Conservation (phyloP, 2,888 invertebrate species). For the Ceriagrion tenellum region DNA sequence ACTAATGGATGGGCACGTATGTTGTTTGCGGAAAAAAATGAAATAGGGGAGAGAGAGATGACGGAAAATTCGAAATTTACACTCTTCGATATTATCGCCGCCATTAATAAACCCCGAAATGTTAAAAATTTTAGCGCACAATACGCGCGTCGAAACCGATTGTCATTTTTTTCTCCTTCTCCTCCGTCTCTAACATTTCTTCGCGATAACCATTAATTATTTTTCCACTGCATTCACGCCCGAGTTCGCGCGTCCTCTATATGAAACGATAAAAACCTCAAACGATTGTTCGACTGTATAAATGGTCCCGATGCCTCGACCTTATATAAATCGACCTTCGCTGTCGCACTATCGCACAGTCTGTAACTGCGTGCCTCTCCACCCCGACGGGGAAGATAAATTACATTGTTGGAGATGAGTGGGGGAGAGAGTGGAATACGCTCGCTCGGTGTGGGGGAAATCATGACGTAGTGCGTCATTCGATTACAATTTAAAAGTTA, state of each 20-base stretch:
- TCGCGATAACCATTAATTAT: conserved; percentile 10
- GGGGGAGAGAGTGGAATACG: neutral
- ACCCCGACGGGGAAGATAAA: conserved; percentile 43
- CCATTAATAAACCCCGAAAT: conserved; percentile 30
- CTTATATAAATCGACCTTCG: conserved; percentile 58
- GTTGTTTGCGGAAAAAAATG: neutral
- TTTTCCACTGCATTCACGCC: neutral
- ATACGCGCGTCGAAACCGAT: neutral
- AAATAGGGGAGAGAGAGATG: no score
- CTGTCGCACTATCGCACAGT: conserved; percentile 4
- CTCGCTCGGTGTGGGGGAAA: neutral
- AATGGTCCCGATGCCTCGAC: conserved; percentile 61
- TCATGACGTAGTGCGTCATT: conserved; percentile 48
- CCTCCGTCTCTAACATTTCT: neutral
- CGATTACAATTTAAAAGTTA: neutral
- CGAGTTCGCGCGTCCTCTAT: conserved; percentile 16
- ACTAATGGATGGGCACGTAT: conserved; percentile 33
- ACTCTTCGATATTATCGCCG: conserved; percentile 19
- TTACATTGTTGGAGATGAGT: neutral
- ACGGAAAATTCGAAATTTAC: conserved; percentile 16
- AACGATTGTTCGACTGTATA: conserved; percentile 49
- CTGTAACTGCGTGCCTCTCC: conserved; percentile 13
- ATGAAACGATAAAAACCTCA: conserved; percentile 25
- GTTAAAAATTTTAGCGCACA: neutral
- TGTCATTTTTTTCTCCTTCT: neutral